Conservation (phyloP, 2,888 invertebrate genomes). For the Acrobasis repandana region DNA sequence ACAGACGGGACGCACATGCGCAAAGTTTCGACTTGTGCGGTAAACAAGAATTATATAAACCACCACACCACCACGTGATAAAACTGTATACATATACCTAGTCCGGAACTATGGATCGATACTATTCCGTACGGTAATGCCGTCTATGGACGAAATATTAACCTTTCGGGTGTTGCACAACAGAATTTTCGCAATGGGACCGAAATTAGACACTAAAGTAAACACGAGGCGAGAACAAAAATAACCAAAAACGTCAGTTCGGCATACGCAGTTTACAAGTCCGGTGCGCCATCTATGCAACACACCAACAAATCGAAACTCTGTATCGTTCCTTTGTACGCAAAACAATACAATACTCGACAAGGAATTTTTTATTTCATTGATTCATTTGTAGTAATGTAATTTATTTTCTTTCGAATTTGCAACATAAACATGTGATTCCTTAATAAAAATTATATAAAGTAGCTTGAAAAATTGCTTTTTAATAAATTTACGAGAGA, state of each 20-base stretch:
- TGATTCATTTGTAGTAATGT: no score
- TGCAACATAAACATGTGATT: no score
- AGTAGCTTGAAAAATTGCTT: no score
- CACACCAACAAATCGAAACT: conserved; percentile 61
- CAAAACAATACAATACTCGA: conserved; percentile 33
- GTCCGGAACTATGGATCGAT: conserved; percentile 76
- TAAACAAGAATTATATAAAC: conserved; percentile 84
- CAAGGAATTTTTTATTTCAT: not conserved
- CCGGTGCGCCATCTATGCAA: conserved; percentile 78
- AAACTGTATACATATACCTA: conserved; percentile 81
- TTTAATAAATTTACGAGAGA: no score
- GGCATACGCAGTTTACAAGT: conserved; percentile 80
- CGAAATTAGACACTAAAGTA: conserved; percentile 82
- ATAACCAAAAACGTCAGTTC: conserved; percentile 83
- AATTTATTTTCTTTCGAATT: no score
- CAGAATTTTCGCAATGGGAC: conserved; percentile 74
- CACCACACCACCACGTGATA: conserved; percentile 84
- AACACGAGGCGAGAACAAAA: conserved; percentile 84
- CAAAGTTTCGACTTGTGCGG: conserved; percentile 81
- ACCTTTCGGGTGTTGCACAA: conserved; percentile 71
- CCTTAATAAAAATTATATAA: no score
- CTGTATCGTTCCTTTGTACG: conserved; percentile 49
- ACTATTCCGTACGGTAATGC: conserved; percentile 53
- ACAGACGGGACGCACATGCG: conserved; percentile 83
- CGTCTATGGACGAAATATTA: conserved; percentile 60